Conservation (phyloP, 2,113 vertebrate genomes). For the Rhinoderma darwinii region DNA sequence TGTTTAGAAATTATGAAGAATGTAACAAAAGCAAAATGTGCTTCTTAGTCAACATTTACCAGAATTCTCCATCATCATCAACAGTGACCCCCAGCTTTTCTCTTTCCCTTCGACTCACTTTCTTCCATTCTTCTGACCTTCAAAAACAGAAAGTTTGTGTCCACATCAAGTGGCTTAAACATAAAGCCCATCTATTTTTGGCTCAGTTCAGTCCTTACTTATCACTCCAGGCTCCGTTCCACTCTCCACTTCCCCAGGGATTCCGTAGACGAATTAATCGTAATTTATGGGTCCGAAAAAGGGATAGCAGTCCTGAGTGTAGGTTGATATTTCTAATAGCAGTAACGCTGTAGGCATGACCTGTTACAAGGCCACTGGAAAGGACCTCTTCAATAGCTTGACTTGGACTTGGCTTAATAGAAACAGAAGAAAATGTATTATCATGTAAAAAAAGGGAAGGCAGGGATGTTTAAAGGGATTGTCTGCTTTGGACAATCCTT, state of each 20-base stretch:
- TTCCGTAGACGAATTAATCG: conserved; percentile 79
- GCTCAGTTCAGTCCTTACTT: conserved; percentile 63
- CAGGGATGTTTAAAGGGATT: neutral
- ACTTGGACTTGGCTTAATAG: conserved; percentile 73
- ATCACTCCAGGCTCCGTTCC: conserved; percentile 81
- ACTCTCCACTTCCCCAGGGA: conserved; percentile 81
- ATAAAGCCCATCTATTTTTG: neutral
- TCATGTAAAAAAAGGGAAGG: neutral
- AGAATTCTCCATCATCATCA: conserved; percentile 80
- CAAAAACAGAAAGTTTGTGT: neutral
- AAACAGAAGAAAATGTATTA: neutral
- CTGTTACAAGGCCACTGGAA: conserved; percentile 77
- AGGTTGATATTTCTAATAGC: conserved; percentile 72
- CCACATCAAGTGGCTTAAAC: neutral
- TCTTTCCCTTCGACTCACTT: conserved; percentile 70
- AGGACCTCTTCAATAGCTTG: conserved; percentile 75
- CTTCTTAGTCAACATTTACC: conserved; percentile 64
- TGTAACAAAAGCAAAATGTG: no score
- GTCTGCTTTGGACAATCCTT: no score
- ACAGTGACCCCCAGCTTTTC: conserved; percentile 78
- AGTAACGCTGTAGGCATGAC: conserved; percentile 80
- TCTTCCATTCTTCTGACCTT: conserved; percentile 79
- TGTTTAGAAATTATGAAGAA: no score
- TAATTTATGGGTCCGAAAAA: conserved; percentile 64
- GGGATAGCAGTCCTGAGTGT: conserved; percentile 62